phyloP scores from a whole-genome alignment of 2,797 vertebrate species.

The Gambusia yucatana region DNA sequence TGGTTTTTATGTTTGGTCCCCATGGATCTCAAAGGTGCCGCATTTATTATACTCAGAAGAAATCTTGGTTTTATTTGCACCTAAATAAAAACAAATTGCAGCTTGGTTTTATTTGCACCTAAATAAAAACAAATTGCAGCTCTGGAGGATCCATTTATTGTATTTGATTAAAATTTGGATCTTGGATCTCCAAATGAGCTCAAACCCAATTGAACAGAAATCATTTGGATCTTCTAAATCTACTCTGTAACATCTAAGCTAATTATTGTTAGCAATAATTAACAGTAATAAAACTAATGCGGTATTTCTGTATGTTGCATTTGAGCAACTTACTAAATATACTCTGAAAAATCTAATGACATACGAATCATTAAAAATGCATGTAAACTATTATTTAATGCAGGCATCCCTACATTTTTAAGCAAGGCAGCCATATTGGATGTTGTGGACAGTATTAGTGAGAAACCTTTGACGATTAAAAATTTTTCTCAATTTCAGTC shows the following conservation, averaged over 20 bases:
- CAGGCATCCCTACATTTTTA: background rate
- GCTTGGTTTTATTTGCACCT: background rate
- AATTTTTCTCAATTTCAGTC: background rate
- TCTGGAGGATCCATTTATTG: background rate
- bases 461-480: background rate
- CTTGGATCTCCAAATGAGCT: background rate
- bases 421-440: background rate
- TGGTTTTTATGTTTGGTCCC: background rate
- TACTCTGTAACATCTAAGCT: background rate
- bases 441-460: background rate
- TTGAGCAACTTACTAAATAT: background rate
- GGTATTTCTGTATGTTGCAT: background rate
- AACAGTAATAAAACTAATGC: background rate
- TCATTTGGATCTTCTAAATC: background rate
- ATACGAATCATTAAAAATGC: background rate
- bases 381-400: background rate
- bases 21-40: background rate
- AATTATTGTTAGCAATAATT: background rate
- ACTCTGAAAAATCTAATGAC: background rate
- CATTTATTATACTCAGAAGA: background rate
- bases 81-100: background rate
- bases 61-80: background rate
- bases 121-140: background rate
- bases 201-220: background rate
- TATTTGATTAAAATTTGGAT: background rate